Evolutionary conservation across 1,140 invertebrate species (phyloP), one percentile per base, ranked within the genome.

Genomic region (Sminthurinus signatus): DNA sequence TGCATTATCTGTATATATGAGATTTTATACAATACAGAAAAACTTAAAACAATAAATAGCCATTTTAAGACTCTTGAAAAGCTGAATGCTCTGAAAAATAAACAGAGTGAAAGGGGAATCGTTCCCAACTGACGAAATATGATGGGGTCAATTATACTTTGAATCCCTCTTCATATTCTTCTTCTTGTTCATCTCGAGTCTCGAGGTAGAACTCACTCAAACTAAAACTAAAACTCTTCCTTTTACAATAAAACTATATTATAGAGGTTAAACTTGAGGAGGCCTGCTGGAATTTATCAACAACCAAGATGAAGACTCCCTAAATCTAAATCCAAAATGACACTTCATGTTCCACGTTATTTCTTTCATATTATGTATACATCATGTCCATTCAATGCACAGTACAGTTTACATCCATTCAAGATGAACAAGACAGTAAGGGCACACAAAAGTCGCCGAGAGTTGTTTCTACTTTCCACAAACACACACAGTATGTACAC

Each of bases 211-310:
- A 36, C 32, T 36, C 32, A 36, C 15, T 15, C 15, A 5, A 8
- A 36, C 32, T 36, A 8, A 5, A 8, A 36, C 32, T 36, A 5
- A 8, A 36, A 5, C 15, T 15, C 32, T 15, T 15, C 32, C 32
- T 36, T 15, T 36, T 36, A 8, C 32, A 36, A 36, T 8, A 36
- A 36, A 36, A n/a, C n/a, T n/a, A n/a, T n/a, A n/a, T n/a, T n/a
- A n/a, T 42, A 5, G 46, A 48, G 46, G 46, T 48, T 8, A 48
- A 23, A 48, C 25, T 29, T n/a, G n/a, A 25, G 19, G 14, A 43
- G 52, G 61, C 61, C 61, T 63, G 61, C 61, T 63, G 61, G 61
- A 44, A 51, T 63, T 63, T 63, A 63, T 63, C 61, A 63, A n/a
- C n/a, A n/a, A n/a, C n/a, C n/a, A n/a, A 43, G 32, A 19, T n/a